Percentiles rank a stretch among this genome's conserved stretches.
phyloP scores from a whole-genome alignment of 1,140 invertebrate genomes.

The Meloidogyne floridensis region DNA sequence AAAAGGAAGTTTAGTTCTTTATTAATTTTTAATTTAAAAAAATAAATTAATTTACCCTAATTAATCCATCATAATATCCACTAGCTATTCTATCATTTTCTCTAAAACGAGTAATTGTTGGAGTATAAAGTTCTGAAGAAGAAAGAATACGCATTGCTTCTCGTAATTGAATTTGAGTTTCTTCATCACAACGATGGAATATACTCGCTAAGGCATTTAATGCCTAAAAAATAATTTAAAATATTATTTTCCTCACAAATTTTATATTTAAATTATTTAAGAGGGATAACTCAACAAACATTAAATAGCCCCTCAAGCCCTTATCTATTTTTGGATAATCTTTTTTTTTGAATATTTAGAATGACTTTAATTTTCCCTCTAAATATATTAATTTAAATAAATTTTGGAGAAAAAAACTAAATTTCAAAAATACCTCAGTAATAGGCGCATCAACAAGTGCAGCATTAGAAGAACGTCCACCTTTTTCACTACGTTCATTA shows the following conservation, averaged over 20 bases:
- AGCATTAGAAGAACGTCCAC: conserved; percentile 49
- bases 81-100: conserved; percentile 63
- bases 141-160: conserved; percentile 58
- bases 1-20: too few relatives aligned
- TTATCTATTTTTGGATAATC: too few relatives aligned
- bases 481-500: conserved; percentile 43
- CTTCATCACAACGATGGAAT: conserved; percentile 55
- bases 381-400: too few relatives aligned
- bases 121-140: conserved; percentile 59
- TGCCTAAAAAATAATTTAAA: conserved; percentile 40
- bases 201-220: conserved; percentile 44
- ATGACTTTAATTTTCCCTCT: too few relatives aligned
- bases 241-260: not conserved
- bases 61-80: conserved; percentile 65
- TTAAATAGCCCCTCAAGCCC: too few relatives aligned
- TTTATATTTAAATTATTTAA: not conserved
- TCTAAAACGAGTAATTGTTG: conserved; percentile 58
- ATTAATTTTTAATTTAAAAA: too few relatives aligned
- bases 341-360: too few relatives aligned
- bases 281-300: too few relatives aligned
- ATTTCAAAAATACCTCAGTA: conserved; percentile 38
- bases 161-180: conserved; percentile 53
- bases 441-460: conserved; percentile 56
- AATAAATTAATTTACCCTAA: conserved; percentile 50
- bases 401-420: too few relatives aligned